Percentiles rank a stretch among this genome's conserved stretches.
Conservation (phyloP, 2,797 vertebrate genomes). For the Eidolon dupreanum region DNA sequence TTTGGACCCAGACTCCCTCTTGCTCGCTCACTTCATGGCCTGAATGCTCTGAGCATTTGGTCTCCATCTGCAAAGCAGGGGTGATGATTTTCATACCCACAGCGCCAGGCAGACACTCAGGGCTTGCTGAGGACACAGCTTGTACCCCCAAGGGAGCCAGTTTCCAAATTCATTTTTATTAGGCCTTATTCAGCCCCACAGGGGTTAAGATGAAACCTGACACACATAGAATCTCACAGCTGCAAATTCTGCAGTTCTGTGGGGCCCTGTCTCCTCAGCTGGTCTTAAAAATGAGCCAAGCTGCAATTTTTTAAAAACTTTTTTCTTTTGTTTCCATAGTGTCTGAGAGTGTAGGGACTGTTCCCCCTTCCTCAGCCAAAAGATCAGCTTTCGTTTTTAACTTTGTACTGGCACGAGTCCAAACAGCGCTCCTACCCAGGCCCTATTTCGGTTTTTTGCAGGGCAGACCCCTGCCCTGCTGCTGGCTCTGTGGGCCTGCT, state of each 20-base stretch:
- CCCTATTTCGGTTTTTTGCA: background rate
- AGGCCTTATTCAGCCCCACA: background rate
- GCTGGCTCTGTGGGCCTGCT: background rate
- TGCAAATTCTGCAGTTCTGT: background rate
- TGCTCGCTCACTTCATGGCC: fast-evolving
- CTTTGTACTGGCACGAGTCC: background rate
- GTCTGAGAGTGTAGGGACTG: background rate
- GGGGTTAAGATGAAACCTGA: background rate
- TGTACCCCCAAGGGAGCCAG: background rate
- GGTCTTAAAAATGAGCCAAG: background rate
- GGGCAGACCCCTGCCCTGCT: background rate
- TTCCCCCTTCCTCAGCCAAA: background rate
- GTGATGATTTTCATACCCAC: background rate
- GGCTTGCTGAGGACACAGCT: background rate
- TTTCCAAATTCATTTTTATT: background rate
- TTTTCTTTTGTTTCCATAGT: background rate
- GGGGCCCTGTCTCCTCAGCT: background rate
- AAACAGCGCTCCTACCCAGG: background rate
- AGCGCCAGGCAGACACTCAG: background rate
- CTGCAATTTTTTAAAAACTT: background rate
- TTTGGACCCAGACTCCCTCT: background rate
- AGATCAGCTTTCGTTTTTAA: background rate
- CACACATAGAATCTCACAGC: background rate
- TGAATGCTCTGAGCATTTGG: background rate
- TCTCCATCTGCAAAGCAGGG: background rate